A percentile compares a stretch with the other conserved stretches of the same genome.
phyloP scores from a whole-genome alignment of 2,888 invertebrate genomes.

The Drosophila rubida region DNA sequence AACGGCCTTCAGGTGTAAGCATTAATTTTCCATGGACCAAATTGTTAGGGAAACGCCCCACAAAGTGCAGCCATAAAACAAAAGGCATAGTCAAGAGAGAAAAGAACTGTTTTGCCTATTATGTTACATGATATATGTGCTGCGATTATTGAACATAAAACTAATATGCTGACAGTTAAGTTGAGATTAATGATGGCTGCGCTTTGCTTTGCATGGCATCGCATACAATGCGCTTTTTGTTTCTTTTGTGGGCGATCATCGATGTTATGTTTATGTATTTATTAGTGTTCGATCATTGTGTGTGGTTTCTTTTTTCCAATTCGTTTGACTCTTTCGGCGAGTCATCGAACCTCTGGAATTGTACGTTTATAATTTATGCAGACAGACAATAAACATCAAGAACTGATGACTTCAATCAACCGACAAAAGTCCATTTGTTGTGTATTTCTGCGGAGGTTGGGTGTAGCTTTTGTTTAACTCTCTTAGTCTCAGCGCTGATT shows the following conservation, averaged over 20 bases:
- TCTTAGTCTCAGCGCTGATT: constrained; percentile 33
- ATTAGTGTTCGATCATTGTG: constrained; percentile 35
- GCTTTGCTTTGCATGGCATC: constrained; percentile 12
- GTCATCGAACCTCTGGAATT: constrained; percentile 47
- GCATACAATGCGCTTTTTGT: constrained; percentile 16
- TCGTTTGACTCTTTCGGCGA: constrained; percentile 23
- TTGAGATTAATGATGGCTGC: constrained; percentile 49
- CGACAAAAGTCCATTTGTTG: constrained; percentile 34
- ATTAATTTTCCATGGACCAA: constrained; percentile 30
- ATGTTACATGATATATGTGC: constrained; percentile 40
- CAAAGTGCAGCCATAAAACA: constrained; percentile 34
- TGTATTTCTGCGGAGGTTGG: constrained; percentile 37
- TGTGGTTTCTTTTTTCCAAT: constrained; percentile 11
- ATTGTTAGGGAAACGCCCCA: constrained; percentile 32
- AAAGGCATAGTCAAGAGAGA: constrained; percentile 1
- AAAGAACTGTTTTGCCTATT: constrained; percentile 27
- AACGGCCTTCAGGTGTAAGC: constrained; percentile 38
- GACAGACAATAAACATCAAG: constrained; percentile 54
- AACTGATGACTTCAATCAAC: constrained; percentile 63
- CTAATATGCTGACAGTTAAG: constrained; percentile 65
- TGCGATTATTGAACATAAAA: constrained; percentile 50
- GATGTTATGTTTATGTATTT: constrained; percentile 41
- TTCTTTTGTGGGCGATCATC: constrained; percentile 35
- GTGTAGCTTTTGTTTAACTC: constrained; percentile 10
- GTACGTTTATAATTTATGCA: constrained; percentile 55